Percentiles rank a stretch among this genome's conserved stretches.
Conservation (phyloP, 1,140 invertebrate species). For the Vollenhovia emeryi region DNA sequence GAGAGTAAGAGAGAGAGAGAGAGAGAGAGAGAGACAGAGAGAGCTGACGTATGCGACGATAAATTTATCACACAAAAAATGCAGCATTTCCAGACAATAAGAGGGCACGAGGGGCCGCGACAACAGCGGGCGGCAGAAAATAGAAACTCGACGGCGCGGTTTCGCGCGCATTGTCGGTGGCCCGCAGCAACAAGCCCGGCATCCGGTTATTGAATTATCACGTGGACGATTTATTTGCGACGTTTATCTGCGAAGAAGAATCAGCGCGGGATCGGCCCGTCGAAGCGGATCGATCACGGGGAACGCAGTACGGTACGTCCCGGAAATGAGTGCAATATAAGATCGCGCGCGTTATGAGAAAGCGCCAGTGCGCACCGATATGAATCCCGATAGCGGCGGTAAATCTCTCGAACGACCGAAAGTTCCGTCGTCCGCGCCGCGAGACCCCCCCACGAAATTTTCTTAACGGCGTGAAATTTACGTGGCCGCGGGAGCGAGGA, state of each 20-base stretch:
- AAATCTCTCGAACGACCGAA: constrained; percentile 3
- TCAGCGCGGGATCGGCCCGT: not conserved
- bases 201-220: constrained; percentile 48
- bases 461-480: constrained; percentile 30
- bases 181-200: not conserved
- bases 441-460: not conserved
- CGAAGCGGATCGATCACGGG: not conserved
- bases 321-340: not conserved
- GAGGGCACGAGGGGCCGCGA: not conserved
- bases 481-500: not conserved
- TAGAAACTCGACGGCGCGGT: constrained; percentile 29
- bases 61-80: constrained; percentile 55
- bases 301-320: too few species aligned
- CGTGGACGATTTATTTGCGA: not conserved
- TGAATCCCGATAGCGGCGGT: constrained; percentile 19
- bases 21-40: not conserved
- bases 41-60: constrained; percentile 53
- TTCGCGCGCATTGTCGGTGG: not conserved
- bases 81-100: constrained; percentile 33
- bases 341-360: not conserved
- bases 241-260: not conserved
- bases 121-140: constrained; percentile 9
- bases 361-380: not conserved
- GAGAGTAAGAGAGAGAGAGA: not conserved
- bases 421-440: constrained; percentile 18